phyloP scores from a whole-genome alignment of 2,113 vertebrate species.

The Psilopsiagon aymara region DNA sequence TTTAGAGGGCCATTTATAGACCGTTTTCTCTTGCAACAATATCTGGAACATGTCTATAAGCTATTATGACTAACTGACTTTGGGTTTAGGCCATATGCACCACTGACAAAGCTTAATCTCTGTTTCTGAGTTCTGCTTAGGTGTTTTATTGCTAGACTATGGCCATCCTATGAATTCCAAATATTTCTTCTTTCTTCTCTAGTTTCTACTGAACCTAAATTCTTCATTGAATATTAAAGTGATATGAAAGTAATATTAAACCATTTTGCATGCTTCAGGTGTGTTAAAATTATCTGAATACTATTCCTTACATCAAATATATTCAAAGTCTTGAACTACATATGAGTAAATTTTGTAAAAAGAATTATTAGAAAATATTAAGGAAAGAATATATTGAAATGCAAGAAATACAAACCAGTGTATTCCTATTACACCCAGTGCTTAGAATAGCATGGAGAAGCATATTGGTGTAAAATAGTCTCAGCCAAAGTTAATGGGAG shows the following conservation, averaged over 20 bases:
- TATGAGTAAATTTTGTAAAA: neutral
- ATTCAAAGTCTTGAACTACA: neutral
- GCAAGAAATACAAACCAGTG: neutral
- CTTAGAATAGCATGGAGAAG: neutral
- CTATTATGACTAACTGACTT: slow-evolving; percentile 56
- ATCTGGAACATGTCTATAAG: slow-evolving; percentile 37
- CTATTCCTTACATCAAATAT: neutral
- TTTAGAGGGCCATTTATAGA: slow-evolving; percentile 54
- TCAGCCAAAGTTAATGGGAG: neutral
- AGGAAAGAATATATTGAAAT: neutral
- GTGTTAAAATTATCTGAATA: neutral
- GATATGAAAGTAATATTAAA: neutral
- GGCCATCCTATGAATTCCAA: neutral
- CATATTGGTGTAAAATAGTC: neutral
- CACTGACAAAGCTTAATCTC: slow-evolving; percentile 5
- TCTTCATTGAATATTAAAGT: neutral
- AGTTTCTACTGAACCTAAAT: neutral
- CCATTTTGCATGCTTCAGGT: neutral
- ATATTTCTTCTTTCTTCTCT: neutral
- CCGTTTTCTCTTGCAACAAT: slow-evolving; percentile 47
- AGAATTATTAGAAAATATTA: neutral
- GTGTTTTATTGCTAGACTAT: slow-evolving; percentile 1
- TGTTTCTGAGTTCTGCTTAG: neutral
- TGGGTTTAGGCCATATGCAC: slow-evolving; percentile 49
- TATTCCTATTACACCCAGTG: neutral